These are phyloP conservation scores for Rhynchotus rufescens DNA, from an alignment of 2,797 vertebrate genomes.

Conservation along the genomic window DNA sequence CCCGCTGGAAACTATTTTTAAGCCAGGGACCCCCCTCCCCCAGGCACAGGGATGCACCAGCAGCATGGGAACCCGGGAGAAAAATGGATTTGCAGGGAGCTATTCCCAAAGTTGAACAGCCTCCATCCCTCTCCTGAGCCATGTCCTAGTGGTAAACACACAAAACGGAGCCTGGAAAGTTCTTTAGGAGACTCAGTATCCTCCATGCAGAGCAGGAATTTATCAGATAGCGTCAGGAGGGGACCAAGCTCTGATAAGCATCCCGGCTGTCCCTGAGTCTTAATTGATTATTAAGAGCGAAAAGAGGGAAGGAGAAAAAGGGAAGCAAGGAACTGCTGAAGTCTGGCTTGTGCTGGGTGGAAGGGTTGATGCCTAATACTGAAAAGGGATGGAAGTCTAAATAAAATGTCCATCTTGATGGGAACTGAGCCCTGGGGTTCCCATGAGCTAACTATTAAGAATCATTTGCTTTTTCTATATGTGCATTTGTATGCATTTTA, in stretches of 20 bases:
- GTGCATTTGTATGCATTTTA: not conserved
- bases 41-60: not conserved
- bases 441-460: not conserved
- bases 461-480: not conserved
- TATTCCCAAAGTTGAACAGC: not conserved
- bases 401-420: not conserved
- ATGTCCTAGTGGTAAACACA: not conserved
- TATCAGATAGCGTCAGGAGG: not conserved
- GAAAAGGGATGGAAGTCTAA: conserved; percentile 26
- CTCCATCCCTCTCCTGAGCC: not conserved
- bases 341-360: not conserved
- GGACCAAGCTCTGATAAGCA: not conserved
- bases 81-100: not conserved
- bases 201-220: rapidly evolving
- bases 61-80: not conserved
- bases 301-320: not conserved
- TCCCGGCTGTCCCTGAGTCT: not conserved
- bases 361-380: not conserved
- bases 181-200: not conserved
- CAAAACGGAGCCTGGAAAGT: not conserved
- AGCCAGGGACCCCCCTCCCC: not conserved
- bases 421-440: not conserved
- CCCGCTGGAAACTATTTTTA: not conserved
- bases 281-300: not conserved
- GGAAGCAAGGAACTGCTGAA: not conserved